Base-by-base conservation (phyloP, 2,797 vertebrate genomes). In the Pelodytes ibericus region DNA sequence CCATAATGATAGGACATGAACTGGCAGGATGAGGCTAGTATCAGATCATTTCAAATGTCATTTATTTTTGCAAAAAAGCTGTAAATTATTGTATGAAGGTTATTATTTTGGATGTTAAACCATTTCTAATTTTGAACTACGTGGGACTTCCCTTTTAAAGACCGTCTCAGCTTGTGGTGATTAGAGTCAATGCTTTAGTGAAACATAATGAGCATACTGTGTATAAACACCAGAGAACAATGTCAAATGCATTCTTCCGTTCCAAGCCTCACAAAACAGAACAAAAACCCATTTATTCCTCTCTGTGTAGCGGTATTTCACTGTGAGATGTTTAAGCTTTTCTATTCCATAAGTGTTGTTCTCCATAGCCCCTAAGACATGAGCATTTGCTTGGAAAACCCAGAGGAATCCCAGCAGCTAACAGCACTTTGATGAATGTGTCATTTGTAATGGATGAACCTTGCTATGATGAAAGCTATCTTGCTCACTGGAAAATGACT, bases 351-450 rank as follows among this genome's bases (percentile, higher is more conserved):
- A 44, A 30, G 25, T 25, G 33, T 26, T 24, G 44, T 62, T 30
- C 64, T 57, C 47, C 61, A 59, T 53, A 68, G 76, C 71, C 71
- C 26, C 8, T 33, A 57, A 72, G 63, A 73, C 63, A 57, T 20
- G 44, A 73, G 44, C 60, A 29, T 30, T 57, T 72, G 64, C 62
- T 60, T 60, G 69, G 39, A 78, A 79, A 62, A 53, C 70, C 76
- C 70, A 69, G 44, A 68, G 76, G 71, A 68, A 62, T 69, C 70
- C 70, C 39, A 36, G 47, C 57, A 79, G 76, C 76, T 79, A 79
- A 79, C 70, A 73, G 76, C 57, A 73, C 64, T 79, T 79, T 73
- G 76, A 79, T 79, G 70, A 79, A 73, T 79, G 70, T 79, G 76
- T 79, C 76, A 79, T 62, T 60, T 79, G 76, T 79, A 79, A 79